Percentiles rank a stretch among this genome's conserved stretches.
phyloP scores from a whole-genome alignment of 2,888 invertebrate genomes.

The Sinodicranocentrus sp. region DNA sequence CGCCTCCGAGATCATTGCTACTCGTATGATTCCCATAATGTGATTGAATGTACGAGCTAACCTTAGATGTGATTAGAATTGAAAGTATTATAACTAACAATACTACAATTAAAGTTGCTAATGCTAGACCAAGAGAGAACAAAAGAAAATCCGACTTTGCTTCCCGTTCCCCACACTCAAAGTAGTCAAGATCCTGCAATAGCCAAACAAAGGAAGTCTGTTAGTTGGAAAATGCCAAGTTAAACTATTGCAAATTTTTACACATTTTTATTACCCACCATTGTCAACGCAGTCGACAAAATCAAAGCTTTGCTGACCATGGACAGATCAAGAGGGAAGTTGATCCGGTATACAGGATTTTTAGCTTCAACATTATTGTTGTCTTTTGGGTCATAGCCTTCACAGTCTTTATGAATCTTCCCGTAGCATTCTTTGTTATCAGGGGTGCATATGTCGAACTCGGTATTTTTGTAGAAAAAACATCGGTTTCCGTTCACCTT shows the following conservation, averaged over 20 bases:
- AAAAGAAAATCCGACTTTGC: constrained; percentile 68
- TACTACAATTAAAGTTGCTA: constrained; percentile 61
- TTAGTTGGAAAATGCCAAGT: too few species aligned
- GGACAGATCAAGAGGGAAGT: constrained; percentile 64
- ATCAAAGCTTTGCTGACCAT: constrained; percentile 70
- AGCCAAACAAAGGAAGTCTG: background rate
- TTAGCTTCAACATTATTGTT: constrained; percentile 58
- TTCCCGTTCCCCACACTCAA: constrained; percentile 68
- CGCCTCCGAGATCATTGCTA: background rate
- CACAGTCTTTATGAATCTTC: constrained; percentile 70
- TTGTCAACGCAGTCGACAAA: constrained; percentile 63
- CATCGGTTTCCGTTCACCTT: constrained; percentile 69
- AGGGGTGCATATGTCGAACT: constrained; percentile 68
- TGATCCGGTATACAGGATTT: constrained; percentile 65
- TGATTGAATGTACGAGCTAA: constrained; percentile 48
- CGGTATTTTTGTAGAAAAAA: constrained; percentile 67
- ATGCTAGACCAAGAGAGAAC: constrained; percentile 58
- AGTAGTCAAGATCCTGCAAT: constrained; percentile 70
- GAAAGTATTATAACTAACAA: constrained; percentile 67
- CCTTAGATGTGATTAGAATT: constrained; percentile 62
- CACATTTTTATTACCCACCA: constrained; percentile 48
- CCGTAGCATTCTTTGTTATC: constrained; percentile 66
- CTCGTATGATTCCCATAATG: constrained; percentile 40
- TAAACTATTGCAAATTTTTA: too few species aligned
- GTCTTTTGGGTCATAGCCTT: constrained; percentile 65